Conservation (phyloP, 2,113 vertebrate species). For the Barbus barbus region DNA sequence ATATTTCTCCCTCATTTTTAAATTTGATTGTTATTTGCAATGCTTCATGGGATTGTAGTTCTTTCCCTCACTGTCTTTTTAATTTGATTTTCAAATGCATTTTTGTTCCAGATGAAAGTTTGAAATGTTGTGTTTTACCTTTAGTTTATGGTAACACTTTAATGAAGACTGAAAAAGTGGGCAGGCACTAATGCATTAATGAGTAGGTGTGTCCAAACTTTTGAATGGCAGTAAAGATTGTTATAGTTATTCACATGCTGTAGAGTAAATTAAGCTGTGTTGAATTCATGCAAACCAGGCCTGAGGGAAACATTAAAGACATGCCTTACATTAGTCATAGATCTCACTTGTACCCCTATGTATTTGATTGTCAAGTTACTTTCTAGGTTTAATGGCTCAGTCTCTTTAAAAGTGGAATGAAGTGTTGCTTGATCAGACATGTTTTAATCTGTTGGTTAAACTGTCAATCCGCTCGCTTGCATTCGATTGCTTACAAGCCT, state of each 20-base stretch:
- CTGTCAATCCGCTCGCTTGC: not conserved
- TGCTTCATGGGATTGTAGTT: not conserved
- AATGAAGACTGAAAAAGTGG: not conserved
- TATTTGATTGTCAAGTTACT: constrained; percentile 6
- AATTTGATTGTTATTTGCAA: not conserved
- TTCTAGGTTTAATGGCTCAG: not conserved
- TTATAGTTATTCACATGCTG: not conserved
- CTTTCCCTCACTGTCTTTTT: not conserved
- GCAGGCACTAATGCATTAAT: not conserved
- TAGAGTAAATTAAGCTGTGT: not conserved
- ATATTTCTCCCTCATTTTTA: not conserved
- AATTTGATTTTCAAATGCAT: not conserved
- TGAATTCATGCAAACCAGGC: not conserved
- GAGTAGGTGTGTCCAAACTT: constrained; percentile 4
- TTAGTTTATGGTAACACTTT: not conserved
- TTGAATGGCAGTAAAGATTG: not conserved
- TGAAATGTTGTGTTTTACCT: not conserved
- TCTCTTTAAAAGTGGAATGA: not conserved
- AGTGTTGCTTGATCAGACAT: not conserved
- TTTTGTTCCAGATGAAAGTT: not conserved
- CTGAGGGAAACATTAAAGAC: constrained; percentile 1
- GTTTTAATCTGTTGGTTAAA: constrained; percentile 3
- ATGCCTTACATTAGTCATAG: not conserved
- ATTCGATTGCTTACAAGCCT: not conserved
- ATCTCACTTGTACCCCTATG: not conserved